Evolutionary conservation across 2,888 invertebrate genomes (phyloP).

Genomic region (Tortricodes alternella): DNA sequence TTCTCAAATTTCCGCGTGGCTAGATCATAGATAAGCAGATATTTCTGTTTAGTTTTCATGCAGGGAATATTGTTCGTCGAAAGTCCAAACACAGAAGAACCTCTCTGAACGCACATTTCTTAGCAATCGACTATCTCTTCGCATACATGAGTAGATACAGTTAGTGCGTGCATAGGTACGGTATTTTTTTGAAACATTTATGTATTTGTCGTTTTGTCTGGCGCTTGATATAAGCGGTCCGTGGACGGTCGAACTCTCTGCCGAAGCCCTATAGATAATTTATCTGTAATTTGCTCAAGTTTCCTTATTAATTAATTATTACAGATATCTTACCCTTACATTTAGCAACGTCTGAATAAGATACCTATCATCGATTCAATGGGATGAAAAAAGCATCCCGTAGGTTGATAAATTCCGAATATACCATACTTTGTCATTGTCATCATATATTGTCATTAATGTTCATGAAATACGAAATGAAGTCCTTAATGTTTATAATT

Average conservation of each 20-base stretch:
- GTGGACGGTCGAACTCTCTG: conserved; percentile 43
- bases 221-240: conserved; percentile 43
- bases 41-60: neutral
- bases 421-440: no score
- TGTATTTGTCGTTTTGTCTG: conserved; percentile 41
- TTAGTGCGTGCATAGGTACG: conserved; percentile 10
- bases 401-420: no score
- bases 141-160: neutral
- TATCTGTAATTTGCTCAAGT: conserved; percentile 27
- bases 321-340: no score
- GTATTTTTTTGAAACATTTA: neutral
- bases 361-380: no score
- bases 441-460: no score
- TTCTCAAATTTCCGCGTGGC: neutral
- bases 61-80: no score
- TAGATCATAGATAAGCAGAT: neutral
- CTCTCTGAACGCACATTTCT: no score
- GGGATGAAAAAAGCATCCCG: no score
- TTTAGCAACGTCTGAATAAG: no score
- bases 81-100: no score
- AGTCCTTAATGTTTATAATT: no score
- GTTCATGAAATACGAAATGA: no score
- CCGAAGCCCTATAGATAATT: conserved; percentile 23
- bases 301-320: neutral
- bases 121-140: neutral